A percentile compares a stretch with the other conserved stretches of the same genome.
phyloP scores from a whole-genome alignment of 2,888 invertebrate genomes.

The Erpobdella octoculata region DNA sequence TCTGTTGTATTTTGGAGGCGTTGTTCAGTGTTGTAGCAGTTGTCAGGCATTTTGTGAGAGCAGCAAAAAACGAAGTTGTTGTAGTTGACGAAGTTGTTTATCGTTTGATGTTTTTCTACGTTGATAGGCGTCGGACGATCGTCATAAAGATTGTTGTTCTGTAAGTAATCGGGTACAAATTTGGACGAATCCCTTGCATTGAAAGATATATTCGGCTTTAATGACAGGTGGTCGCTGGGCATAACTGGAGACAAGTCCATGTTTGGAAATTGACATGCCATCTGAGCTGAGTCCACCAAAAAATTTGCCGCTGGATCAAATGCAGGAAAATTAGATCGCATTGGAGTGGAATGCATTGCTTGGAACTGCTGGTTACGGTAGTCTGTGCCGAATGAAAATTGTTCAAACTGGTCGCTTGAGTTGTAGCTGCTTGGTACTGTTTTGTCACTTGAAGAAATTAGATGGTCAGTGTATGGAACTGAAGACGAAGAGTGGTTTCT shows the following conservation, averaged over 20 bases:
- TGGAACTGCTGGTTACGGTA: neutral
- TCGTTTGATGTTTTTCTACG: conserved; percentile 6
- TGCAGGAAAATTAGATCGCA: neutral
- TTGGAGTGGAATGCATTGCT: neutral
- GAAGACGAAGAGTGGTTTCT: no score
- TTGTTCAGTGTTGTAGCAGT: neutral
- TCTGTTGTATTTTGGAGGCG: neutral
- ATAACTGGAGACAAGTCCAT: neutral
- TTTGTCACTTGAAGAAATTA: no score
- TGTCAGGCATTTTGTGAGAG: neutral
- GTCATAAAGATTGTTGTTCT: neutral
- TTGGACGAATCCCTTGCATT: neutral
- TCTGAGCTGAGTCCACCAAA: neutral
- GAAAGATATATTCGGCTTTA: neutral
- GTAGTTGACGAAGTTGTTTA: conserved; percentile 24
- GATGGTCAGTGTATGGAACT: no score
- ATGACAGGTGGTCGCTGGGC: no score
- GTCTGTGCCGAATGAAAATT: no score
- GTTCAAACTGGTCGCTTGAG: no score
- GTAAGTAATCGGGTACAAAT: neutral
- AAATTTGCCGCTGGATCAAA: neutral
- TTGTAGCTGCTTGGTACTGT: no score
- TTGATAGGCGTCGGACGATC: conserved; percentile 6
- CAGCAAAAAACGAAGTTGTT: conserved; percentile 21
- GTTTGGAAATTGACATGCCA: no score